Conservation (phyloP, 2,888 invertebrate genomes). For the Drosophila sordidula region DNA sequence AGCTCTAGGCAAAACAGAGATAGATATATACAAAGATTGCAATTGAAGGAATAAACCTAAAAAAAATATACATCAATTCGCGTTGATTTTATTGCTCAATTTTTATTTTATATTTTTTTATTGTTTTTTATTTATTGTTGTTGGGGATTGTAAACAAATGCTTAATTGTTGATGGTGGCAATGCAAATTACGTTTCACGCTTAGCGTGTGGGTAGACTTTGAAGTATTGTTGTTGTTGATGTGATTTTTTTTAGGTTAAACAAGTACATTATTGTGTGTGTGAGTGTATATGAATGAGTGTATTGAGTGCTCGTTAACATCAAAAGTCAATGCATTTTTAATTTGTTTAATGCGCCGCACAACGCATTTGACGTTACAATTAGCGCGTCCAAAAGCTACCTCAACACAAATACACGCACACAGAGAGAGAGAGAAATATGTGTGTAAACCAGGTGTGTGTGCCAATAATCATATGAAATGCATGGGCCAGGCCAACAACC, state of each 20-base stretch:
- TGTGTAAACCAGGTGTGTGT: conserved; percentile 6
- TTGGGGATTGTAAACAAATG: conserved; percentile 73
- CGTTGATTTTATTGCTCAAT: conserved; percentile 34
- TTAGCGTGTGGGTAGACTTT: conserved; percentile 63
- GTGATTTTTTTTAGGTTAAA: conserved; percentile 66
- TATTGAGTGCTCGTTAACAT: conserved; percentile 68
- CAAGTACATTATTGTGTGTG: conserved; percentile 44
- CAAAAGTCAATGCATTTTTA: conserved; percentile 74
- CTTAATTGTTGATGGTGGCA: conserved; percentile 70
- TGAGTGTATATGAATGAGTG: conserved; percentile 21
- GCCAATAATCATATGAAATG: conserved; percentile 50
- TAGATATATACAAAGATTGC: conserved; percentile 9
- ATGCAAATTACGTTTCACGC: conserved; percentile 61
- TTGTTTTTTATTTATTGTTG: conserved; percentile 26
- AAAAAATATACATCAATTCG: conserved; percentile 27
- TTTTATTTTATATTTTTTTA: conserved; percentile 21
- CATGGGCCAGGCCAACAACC: conserved; percentile 20
- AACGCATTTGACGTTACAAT: conserved; percentile 67
- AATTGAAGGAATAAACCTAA: conserved; percentile 14
- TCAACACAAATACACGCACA: conserved; percentile 6
- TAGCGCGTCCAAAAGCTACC: conserved; percentile 51
- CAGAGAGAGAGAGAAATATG: neutral
- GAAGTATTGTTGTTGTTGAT: conserved; percentile 45
- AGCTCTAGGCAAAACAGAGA: conserved; percentile 3
- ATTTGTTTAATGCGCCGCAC: conserved; percentile 70